phyloP scores from a whole-genome alignment of 2,797 vertebrate species.

The Lithobates pipiens region DNA sequence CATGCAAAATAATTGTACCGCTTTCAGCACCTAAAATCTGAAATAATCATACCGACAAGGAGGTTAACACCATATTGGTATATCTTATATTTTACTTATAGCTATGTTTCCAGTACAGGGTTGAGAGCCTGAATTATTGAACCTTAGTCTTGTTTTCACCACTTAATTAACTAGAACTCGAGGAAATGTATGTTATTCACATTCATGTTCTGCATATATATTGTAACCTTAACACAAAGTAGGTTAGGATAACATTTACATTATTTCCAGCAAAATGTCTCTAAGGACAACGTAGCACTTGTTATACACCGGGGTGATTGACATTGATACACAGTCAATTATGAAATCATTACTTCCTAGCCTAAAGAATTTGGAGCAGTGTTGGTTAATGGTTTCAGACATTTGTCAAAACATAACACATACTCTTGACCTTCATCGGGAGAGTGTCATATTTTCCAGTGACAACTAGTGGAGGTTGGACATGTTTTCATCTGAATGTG shows the following conservation, averaged over 20 bases:
- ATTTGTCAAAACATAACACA: constrained; percentile 37
- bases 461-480: constrained; percentile 37
- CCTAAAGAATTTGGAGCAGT: constrained; percentile 39
- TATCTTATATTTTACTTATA: background rate
- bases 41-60: too few relatives aligned
- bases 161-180: constrained; percentile 1
- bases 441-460: constrained; percentile 59
- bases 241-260: constrained; percentile 34
- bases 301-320: constrained; percentile 16
- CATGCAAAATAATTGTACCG: too few relatives aligned
- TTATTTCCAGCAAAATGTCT: constrained; percentile 12
- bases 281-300: constrained; percentile 35
- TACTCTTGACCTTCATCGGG: constrained; percentile 55
- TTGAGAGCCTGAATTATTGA: background rate
- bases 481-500: constrained; percentile 65
- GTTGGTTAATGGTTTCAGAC: constrained; percentile 54
- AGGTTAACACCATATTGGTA: too few relatives aligned
- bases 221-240: background rate
- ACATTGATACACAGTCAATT: constrained; percentile 43
- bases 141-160: background rate
- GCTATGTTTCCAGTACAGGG: background rate
- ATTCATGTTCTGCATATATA: background rate
- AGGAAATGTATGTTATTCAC: constrained; percentile 17
- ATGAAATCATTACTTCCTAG: constrained; percentile 47
- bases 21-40: too few relatives aligned